phyloP scores from a whole-genome alignment of 1,140 invertebrate species.

The Plutomurus gul region DNA sequence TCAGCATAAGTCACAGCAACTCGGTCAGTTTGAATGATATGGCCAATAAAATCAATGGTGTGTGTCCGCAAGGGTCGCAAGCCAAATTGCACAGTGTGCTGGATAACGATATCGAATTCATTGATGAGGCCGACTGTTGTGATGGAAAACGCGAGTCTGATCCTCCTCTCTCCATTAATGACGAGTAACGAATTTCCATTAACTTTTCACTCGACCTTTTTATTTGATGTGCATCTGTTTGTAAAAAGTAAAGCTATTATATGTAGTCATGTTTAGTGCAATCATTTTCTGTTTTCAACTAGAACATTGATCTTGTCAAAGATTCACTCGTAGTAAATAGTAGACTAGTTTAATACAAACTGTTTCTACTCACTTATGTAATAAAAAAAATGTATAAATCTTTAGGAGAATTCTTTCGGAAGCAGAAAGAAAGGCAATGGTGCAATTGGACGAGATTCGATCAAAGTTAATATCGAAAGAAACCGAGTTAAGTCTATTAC shows the following conservation, averaged over 20 bases:
- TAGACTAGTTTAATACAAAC: background rate
- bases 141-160: background rate
- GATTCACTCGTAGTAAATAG: background rate
- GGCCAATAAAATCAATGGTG: background rate
- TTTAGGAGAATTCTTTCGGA: constrained; percentile 47
- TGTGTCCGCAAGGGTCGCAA: background rate
- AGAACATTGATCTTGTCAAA: too few species aligned
- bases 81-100: background rate
- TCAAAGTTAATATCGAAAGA: constrained; percentile 49
- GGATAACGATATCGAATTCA: background rate
- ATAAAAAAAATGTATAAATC: background rate
- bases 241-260: too few species aligned
- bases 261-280: too few species aligned
- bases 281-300: too few species aligned
- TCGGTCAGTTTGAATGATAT: background rate
- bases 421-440: constrained; percentile 46
- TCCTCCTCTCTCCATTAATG: background rate
- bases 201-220: background rate
- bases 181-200: too few species aligned
- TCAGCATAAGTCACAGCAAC: background rate
- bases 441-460: constrained; percentile 47
- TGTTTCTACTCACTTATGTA: background rate
- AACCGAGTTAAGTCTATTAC: constrained; percentile 51
- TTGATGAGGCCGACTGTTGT: background rate
- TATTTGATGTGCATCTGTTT: too few species aligned